Base-by-base conservation (phyloP, 2,888 invertebrate genomes). In the Papilio gigon region DNA sequence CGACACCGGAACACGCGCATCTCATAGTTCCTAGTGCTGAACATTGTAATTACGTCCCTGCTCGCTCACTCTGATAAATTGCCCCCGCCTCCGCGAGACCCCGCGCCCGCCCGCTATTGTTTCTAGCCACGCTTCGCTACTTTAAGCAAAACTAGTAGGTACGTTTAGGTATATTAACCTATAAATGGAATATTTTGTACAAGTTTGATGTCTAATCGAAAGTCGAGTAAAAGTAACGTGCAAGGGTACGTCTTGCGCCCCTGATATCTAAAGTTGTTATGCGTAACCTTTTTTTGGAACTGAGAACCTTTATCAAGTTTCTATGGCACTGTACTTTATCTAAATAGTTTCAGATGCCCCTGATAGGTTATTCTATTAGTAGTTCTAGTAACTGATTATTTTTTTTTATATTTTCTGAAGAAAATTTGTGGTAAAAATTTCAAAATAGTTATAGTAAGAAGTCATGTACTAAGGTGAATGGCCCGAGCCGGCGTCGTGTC, bases 401-500 rank as follows among this genome's bases (percentile, higher is more conserved):
- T 37, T 14, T 9, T 35, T 12, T n/a, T 56, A 27, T 1, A 27
- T 25, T 25, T 22, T 27, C 3, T 27, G 14, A 14, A 42, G 17
- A 17, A 44, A 30, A 9, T 56, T 22, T 25, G n/a, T 44, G 35
- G 35, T 59, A 47, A 60, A 11, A 17, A 12, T 37, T 12, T 60
- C 25, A 47, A 44, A 59, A 59, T 22, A 50, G 35, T 50, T 22
- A 17, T 9, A 37, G 59, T 27, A 30, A 50, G 50, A 64, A 20
- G 47, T 68, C 42, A 44, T 17, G 64, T n/a, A 37, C 12, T 27
- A 47, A 74, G 83, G 77, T 79, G 77, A 74, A 70, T 73, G 78
- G 72, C 75, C 82, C 72, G 61, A 71, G 58, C 68, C 69, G 70
- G 71, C 71, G 73, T 53, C 53, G 53, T 53, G 53, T 53, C 75